Evolutionary conservation across 2,888 invertebrate genomes (phyloP).

Genomic region (Acleris literana): DNA sequence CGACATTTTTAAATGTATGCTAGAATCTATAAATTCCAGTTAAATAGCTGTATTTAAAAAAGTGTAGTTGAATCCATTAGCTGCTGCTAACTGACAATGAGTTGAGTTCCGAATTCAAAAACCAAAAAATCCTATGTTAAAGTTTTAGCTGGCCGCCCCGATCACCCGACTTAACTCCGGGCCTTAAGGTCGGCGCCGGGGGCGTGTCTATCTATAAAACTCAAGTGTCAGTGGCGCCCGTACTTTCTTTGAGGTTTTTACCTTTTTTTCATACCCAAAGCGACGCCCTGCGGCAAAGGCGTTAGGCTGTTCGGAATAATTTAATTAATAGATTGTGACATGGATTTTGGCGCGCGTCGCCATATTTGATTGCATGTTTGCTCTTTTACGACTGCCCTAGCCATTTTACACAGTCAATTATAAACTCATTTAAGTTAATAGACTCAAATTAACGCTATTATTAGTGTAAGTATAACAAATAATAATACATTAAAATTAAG

Average conservation of each 20-base stretch:
- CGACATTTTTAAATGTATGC: too few species aligned
- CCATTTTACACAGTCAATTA: slow-evolving; percentile 24
- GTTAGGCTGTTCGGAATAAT: slow-evolving; percentile 46
- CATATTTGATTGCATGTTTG: slow-evolving; percentile 28
- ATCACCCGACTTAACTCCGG: neutral
- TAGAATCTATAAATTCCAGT: too few species aligned
- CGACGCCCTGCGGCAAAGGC: slow-evolving; percentile 49
- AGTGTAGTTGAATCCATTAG: too few species aligned
- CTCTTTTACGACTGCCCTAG: slow-evolving; percentile 5
- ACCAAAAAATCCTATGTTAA: neutral
- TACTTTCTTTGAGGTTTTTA: slow-evolving; percentile 44
- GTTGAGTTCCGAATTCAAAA: neutral
- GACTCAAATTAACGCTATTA: slow-evolving; percentile 15
- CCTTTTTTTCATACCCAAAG: slow-evolving; percentile 43
- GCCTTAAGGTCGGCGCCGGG: slow-evolving; percentile 26
- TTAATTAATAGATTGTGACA: slow-evolving; percentile 52
- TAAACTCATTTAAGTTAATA: slow-evolving; percentile 21
- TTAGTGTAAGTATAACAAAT: slow-evolving; percentile 2
- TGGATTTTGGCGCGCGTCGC: slow-evolving; percentile 41
- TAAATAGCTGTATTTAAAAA: too few species aligned
- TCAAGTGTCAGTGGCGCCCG: slow-evolving; percentile 42
- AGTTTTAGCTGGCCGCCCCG: slow-evolving; percentile 6
- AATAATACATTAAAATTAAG: neutral
- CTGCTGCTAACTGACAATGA: neutral
- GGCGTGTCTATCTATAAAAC: slow-evolving; percentile 35